Evolutionary conservation across 2,888 invertebrate genomes (phyloP), one percentile per base, ranked within the genome.

Genomic region (Amiota mariae): DNA sequence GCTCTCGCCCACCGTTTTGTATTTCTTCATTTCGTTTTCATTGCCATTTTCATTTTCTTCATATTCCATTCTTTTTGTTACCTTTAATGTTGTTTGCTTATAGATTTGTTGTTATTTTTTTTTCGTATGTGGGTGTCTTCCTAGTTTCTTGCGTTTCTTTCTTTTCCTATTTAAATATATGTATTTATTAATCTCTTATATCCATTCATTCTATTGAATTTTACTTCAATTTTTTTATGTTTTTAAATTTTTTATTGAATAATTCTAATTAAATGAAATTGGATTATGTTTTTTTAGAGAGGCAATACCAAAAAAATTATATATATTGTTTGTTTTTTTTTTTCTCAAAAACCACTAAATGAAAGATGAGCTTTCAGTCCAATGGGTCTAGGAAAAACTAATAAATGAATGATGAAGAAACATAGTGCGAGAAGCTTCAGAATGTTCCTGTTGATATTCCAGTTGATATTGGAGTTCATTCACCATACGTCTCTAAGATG

Each of bases 11-110:
- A 36, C 36, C 36, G 36, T 2, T 2, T 59, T 59, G 20, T 59
- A 24, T 59, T 18, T 13, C 54, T 18, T 59, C 59, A 59, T 59
- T 18, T 59, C 18, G 59, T 59, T 59, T 11, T 9, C 59, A 59
- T 59, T 59, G 20, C 59, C 54, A 54, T 54, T 13, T 12, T 18
- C 59, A 8, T 57, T 15, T 18, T 8, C 18, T 20, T 20, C 59
- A 8, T 59, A 20, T 51, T 51, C 12, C 54, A n/a, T 51, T 51
- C 54, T 51, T 51, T 51, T 51, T n/a, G n/a, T 51, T n/a, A 12
- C 13, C 12, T n/a, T 12, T 51, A 3, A 2, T 51, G n/a, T n/a
- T n/a, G n/a, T n/a, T n/a, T n/a, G n/a, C n/a, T 51, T n/a, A n/a
- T n/a, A n/a, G n/a, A n/a, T n/a, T 4, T 51, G 12, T 4, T 12